These are phyloP conservation scores for Azemiops feae DNA, from an alignment of 2,113 vertebrate species.

Conservation along the genomic window DNA sequence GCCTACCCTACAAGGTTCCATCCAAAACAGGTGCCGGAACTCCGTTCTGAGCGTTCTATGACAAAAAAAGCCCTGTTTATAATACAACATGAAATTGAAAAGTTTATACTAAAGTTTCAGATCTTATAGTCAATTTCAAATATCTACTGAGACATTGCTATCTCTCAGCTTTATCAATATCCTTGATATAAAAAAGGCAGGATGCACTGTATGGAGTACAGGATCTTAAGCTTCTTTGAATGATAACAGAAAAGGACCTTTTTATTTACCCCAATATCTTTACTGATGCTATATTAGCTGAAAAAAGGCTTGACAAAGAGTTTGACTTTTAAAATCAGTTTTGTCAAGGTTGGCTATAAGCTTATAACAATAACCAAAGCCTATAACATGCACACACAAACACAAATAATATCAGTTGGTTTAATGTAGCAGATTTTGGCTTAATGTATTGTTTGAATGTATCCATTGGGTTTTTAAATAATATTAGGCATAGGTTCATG, in stretches of 20 bases:
- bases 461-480: not conserved
- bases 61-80: no score
- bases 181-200: not conserved
- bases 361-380: not conserved
- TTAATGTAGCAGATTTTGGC: not conserved
- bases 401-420: not conserved
- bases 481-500: not conserved
- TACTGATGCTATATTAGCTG: not conserved
- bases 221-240: not conserved
- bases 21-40: no score
- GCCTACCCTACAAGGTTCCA: no score
- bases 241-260: not conserved
- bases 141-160: not conserved
- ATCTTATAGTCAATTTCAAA: not conserved
- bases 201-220: not conserved
- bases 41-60: no score
- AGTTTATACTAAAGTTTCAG: not conserved
- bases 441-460: not conserved
- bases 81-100: not conserved
- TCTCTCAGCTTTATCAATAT: not conserved
- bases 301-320: not conserved
- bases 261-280: not conserved
- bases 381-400: not conserved
- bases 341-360: not conserved
- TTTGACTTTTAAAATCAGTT: not conserved